These are phyloP conservation scores for Amblyopsis rosae DNA, from an alignment of 2,113 vertebrate genomes.

Conservation along the genomic window DNA sequence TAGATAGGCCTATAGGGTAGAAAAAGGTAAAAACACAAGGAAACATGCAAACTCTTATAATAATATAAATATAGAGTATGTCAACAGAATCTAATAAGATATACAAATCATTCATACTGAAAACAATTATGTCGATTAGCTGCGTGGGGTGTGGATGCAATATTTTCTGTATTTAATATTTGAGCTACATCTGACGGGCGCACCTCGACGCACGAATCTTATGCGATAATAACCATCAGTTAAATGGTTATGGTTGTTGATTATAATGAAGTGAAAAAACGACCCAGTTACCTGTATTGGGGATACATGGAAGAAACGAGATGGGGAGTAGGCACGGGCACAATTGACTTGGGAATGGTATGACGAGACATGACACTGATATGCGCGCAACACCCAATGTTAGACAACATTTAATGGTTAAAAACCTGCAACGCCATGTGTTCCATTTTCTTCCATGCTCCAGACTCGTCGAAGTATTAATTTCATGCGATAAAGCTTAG, in stretches of 20 bases:
- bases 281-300: slow-evolving; percentile 8
- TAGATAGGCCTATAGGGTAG: neutral
- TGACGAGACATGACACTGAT: slow-evolving; percentile 70
- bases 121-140: neutral
- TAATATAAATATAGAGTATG: neutral
- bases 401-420: slow-evolving; percentile 62
- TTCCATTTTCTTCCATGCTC: slow-evolving; percentile 29
- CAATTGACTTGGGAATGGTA: slow-evolving; percentile 58
- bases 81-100: neutral
- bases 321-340: slow-evolving; percentile 58
- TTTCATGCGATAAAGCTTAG: slow-evolving; percentile 46
- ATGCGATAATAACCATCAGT: slow-evolving; percentile 3
- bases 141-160: slow-evolving; percentile 15
- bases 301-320: slow-evolving; percentile 46
- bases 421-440: slow-evolving; percentile 61
- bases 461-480: slow-evolving; percentile 27
- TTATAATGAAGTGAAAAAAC: slow-evolving; percentile 29
- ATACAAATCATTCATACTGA: fast-evolving
- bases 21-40: neutral
- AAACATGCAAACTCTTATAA: slow-evolving; percentile 7
- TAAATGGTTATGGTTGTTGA: slow-evolving; percentile 1
- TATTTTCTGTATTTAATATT: slow-evolving; percentile 11
- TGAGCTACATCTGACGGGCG: slow-evolving; percentile 16
- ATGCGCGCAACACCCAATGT: slow-evolving; percentile 63
- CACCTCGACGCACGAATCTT: slow-evolving; percentile 32